Percentiles rank a stretch among this genome's conserved stretches.
These are phyloP conservation scores for Chrysina gloriosa DNA, from an alignment of 2,888 invertebrate species.

Conservation along the genomic window DNA sequence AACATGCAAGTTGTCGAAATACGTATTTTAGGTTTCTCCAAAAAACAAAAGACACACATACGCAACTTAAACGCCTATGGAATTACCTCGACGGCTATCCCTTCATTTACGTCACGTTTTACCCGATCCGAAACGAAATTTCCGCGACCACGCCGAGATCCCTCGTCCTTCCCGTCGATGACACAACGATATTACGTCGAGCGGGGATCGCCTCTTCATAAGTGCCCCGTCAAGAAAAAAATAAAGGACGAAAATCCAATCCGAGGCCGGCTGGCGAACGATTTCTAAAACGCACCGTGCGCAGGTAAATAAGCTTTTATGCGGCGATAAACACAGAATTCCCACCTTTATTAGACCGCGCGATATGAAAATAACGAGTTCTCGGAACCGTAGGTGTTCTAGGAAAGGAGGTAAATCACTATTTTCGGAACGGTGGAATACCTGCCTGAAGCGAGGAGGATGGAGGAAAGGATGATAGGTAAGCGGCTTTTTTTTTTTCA, in stretches of 20 bases:
- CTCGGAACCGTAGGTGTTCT: slow-evolving; percentile 33
- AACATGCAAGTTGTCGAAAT: too few relatives aligned
- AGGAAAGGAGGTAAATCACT: slow-evolving; percentile 33
- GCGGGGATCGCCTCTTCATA: not conserved
- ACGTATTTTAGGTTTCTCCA: too few relatives aligned
- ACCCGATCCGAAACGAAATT: too few relatives aligned
- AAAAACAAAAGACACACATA: too few relatives aligned
- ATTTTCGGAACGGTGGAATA: slow-evolving; percentile 23
- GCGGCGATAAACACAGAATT: slow-evolving; percentile 22
- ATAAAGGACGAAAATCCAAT: not conserved
- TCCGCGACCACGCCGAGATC: too few relatives aligned
- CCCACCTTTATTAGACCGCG: slow-evolving; percentile 30
- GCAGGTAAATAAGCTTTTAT: slow-evolving; percentile 23
- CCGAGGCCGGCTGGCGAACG: not conserved
- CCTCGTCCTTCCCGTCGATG: not conserved
- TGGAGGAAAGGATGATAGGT: too few relatives aligned
- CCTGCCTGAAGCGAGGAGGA: slow-evolving; percentile 1
- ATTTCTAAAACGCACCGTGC: too few relatives aligned
- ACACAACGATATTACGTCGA: not conserved
- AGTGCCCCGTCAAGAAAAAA: not conserved
- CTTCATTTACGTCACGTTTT: too few relatives aligned
- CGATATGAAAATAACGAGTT: slow-evolving; percentile 36
- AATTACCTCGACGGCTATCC: too few relatives aligned
- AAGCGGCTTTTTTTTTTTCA: too few relatives aligned
- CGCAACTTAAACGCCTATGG: too few relatives aligned